Base-by-base conservation (phyloP, 2,888 invertebrate species). In the Chloroclystis v-ata region DNA sequence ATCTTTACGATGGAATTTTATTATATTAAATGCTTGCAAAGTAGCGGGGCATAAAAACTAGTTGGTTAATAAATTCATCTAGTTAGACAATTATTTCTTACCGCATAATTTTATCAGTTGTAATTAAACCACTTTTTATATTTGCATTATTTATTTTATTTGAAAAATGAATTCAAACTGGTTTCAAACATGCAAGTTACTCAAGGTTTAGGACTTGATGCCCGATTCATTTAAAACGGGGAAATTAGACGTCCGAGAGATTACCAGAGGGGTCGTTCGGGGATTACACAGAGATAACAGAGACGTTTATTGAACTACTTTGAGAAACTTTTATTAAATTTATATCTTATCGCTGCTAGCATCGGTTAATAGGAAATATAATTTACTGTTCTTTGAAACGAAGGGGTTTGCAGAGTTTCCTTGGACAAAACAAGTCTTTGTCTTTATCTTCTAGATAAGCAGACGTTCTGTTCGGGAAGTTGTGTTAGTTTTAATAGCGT, bases 161-260 rank as follows among this genome's bases (percentile, higher is more conserved):
- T n/a, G n/a, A n/a, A n/a, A n/a, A n/a, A n/a, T n/a, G n/a, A n/a
- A n/a, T n/a, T n/a, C n/a, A n/a, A n/a, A n/a, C n/a, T n/a, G n/a
- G n/a, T n/a, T n/a, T n/a, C n/a, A 20, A 20, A 20, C 20, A 14
- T 8, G 16, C 35, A 10, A 16, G 35, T 11, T 7, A 35, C 33
- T 25, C 29, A 57, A 72, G 68, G 66, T 71, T 73, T 73, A 65
- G 71, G 67, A 72, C 76, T 74, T 72, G 72, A 72, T 75, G 71
- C 66, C 67, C 67, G 69, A 76, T 77, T 80, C 69, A 75, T 80
- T 79, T 80, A 74, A 78, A 78, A 76, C 60, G 72, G 66, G 67
- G 69, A 77, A 80, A 81, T 79, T 77, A 78, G 80, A 78, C 71
- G 75, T 80, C 75, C 70, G 63, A 60, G 61, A 69, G 75, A 78